Conservation (phyloP, 1,140 invertebrate species). For the Calliphora vicina region DNA sequence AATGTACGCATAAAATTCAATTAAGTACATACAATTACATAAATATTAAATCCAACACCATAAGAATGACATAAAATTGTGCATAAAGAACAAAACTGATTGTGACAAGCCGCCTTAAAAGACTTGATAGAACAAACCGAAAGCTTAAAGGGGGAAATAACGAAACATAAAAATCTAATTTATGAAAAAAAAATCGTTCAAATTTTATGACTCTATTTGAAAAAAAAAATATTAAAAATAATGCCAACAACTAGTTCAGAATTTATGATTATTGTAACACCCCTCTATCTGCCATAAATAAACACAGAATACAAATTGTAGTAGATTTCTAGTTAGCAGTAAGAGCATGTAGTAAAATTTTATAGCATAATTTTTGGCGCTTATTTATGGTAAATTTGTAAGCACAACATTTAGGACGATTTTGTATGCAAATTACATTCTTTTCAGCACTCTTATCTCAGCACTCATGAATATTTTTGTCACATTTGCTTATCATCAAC, state of each 20-base stretch:
- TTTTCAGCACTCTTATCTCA: neutral
- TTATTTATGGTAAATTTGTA: constrained; percentile 20
- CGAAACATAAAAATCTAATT: neutral
- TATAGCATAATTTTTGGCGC: constrained; percentile 32
- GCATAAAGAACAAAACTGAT: neutral
- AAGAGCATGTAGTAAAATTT: constrained; percentile 23
- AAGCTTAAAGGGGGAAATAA: neutral
- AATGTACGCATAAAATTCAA: neutral
- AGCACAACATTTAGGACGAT: constrained; percentile 18
- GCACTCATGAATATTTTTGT: constrained; percentile 31
- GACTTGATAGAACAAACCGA: neutral
- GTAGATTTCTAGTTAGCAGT: neutral
- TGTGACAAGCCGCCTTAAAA: neutral
- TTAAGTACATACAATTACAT: neutral
- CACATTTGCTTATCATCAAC: constrained; percentile 19
- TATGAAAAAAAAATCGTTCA: constrained; percentile 3
- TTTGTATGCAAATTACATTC: constrained; percentile 22
- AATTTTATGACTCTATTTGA: neutral
- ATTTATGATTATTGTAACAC: constrained; percentile 19
- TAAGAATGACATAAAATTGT: neutral
- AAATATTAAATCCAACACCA: neutral
- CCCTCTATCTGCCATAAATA: neutral
- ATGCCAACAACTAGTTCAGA: constrained; percentile 19
- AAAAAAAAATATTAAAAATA: neutral
- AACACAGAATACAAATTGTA: neutral